Evolutionary conservation across 1,140 invertebrate genomes (phyloP).

Genomic region (Drosophila equinoxialis): DNA sequence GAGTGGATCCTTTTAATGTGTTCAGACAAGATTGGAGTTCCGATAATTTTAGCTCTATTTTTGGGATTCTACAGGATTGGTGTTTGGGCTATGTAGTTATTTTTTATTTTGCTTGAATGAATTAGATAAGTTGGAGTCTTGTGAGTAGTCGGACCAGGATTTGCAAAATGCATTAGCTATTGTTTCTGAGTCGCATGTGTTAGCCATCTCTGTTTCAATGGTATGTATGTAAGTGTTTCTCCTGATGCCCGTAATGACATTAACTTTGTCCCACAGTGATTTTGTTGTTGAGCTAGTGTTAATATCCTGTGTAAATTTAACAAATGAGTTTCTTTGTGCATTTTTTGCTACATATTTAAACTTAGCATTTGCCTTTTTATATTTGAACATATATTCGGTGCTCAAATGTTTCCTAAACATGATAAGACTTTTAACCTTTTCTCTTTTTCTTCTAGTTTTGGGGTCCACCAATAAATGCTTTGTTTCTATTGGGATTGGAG

Average conservation of each 20-base stretch:
- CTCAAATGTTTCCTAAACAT: no score
- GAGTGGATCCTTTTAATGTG: background rate
- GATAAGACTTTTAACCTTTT: background rate
- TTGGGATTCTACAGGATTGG: background rate
- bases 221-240: background rate
- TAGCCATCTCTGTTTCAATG: background rate
- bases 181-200: background rate
- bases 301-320: slow-evolving; percentile 11
- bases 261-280: slow-evolving; percentile 9
- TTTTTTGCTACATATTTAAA: no score
- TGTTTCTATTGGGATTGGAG: background rate
- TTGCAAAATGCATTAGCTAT: slow-evolving; percentile 15
- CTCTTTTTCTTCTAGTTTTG: background rate
- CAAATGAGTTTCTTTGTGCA: slow-evolving; percentile 4
- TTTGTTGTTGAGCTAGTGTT: slow-evolving; percentile 8
- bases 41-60: background rate
- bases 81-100: background rate
- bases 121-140: slow-evolving; percentile 5
- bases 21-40: no score
- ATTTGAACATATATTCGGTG: no score
- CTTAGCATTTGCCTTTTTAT: no score
- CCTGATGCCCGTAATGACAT: background rate
- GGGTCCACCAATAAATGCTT: background rate
- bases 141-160: slow-evolving; percentile 16
- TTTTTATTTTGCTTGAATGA: slow-evolving; percentile 5